Evolutionary conservation across 2,888 invertebrate species (phyloP).

Genomic region (Abrostola tripartita): DNA sequence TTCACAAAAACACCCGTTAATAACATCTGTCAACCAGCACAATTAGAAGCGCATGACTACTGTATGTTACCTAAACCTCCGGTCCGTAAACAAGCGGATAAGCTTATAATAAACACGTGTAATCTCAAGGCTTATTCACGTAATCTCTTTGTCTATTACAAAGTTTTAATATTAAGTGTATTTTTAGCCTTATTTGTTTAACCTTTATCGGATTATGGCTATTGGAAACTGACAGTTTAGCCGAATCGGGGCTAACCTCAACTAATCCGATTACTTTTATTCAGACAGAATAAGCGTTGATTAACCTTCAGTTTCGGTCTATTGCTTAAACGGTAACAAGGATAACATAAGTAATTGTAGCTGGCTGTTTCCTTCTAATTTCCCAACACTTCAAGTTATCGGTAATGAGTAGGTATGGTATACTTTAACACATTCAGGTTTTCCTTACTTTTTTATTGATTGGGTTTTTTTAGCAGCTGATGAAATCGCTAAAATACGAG

Average conservation of each 20-base stretch:
- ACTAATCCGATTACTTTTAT: slow-evolving; percentile 38
- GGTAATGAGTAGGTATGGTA: too few relatives aligned
- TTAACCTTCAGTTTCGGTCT: slow-evolving; percentile 17
- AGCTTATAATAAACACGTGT: slow-evolving; percentile 28
- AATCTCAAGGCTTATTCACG: slow-evolving; percentile 27
- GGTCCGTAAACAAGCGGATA: slow-evolving; percentile 29
- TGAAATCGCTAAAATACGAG: slow-evolving; percentile 10
- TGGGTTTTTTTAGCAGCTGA: too few relatives aligned
- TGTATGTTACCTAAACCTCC: slow-evolving; percentile 36
- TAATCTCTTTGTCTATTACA: slow-evolving; percentile 20
- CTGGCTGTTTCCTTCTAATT: background rate
- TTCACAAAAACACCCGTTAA: slow-evolving; percentile 53
- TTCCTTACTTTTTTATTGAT: too few relatives aligned
- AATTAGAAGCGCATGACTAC: slow-evolving; percentile 44
- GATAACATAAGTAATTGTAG: slow-evolving; percentile 22
- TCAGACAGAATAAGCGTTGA: background rate
- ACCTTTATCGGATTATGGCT: slow-evolving; percentile 23
- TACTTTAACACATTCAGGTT: too few relatives aligned
- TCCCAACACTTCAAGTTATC: background rate
- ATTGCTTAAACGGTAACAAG: slow-evolving; percentile 35
- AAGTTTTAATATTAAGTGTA: slow-evolving; percentile 22
- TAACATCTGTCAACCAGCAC: slow-evolving; percentile 48
- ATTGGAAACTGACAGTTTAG: slow-evolving; percentile 23
- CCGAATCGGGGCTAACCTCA: slow-evolving; percentile 26
- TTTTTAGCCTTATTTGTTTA: slow-evolving; percentile 7